Conservation (phyloP, 37 sponge, comb jelly and placozoan species). For the Lycopodina hypogea region DNA sequence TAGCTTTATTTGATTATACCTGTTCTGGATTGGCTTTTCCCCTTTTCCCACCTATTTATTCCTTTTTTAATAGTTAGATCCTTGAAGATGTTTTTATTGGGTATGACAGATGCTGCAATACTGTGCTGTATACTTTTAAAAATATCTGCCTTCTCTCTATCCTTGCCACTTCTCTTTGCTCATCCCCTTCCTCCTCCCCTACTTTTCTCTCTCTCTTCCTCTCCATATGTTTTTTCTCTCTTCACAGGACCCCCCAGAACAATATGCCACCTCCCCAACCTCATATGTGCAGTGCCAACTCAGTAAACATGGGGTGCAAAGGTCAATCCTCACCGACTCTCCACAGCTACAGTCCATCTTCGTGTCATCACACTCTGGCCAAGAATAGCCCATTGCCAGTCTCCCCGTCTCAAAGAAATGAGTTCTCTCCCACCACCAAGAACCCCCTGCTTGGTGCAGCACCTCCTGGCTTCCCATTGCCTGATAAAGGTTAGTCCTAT, state of each 20-base stretch:
- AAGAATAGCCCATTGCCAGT: constrained; percentile 30
- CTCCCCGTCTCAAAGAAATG: constrained; percentile 24
- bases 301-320: background rate
- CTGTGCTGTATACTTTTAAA: no score
- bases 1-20: no score
- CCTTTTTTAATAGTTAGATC: no score
- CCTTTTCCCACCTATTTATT: no score
- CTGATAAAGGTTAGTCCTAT: constrained; percentile 40
- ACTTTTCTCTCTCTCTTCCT: background rate
- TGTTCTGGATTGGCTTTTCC: no score
- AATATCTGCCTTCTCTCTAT: no score
- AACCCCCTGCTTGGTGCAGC: constrained; percentile 63
- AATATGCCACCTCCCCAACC: background rate
- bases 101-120: no score
- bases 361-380: constrained; percentile 8
- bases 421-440: constrained; percentile 44
- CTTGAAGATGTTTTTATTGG: no score
- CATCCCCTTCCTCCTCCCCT: background rate
- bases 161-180: background rate
- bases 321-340: background rate
- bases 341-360: constrained; percentile 40
- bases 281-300: background rate
- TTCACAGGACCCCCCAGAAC: background rate
- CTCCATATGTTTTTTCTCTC: background rate
- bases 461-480: constrained; percentile 47